Base-by-base conservation (phyloP, 1,140 invertebrate genomes). In the Anastrepha ludens region DNA sequence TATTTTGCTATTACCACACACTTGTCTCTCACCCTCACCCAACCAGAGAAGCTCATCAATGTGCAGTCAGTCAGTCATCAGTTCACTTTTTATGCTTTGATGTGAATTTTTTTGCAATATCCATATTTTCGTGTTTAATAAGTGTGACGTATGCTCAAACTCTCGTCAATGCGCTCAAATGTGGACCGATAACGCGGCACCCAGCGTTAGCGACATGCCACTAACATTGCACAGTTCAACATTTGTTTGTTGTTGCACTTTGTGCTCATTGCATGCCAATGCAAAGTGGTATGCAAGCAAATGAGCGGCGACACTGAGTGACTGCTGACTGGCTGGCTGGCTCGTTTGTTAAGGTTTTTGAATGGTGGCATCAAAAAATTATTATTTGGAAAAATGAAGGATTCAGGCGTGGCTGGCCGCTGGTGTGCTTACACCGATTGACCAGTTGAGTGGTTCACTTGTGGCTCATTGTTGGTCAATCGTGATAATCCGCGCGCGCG, bases 401-500 rank as follows among this genome's bases (percentile, higher is more conserved):
- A 13, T 47, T n/a, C 29, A 39, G 44, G 70, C 17, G 44, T 8
- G 17, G 29, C 29, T 29, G 29, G 29, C 29, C 60, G n/a, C 7
- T 7, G 15, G 74, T n/a, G 47, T n/a, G 20, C 47, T 55, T 81
- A 11, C 74, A 55, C 44, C 74, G 20, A 81, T 81, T 81, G 74
- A 50, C 47, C 74, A 81, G 74, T 55, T 58, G 74, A 81, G 74
- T 81, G 74, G 74, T 15, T 81, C 17, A 8, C 47, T 50, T 58
- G n/a, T 81, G 74, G 74, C 74, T 20, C 47, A 81, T 58, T 81
- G 74, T 81, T 81, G 74, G 50, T 81, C 74, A 81, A 81, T 55
- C 74, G 74, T 47, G 39, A 47, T 74, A 74, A 74, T 17, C 13
- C n/a, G 44, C 74, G 47, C 41, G 17, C 7, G 17, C 13, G 39